Base-by-base conservation (phyloP, 2,888 invertebrate genomes). In the Trachelus stipa region DNA sequence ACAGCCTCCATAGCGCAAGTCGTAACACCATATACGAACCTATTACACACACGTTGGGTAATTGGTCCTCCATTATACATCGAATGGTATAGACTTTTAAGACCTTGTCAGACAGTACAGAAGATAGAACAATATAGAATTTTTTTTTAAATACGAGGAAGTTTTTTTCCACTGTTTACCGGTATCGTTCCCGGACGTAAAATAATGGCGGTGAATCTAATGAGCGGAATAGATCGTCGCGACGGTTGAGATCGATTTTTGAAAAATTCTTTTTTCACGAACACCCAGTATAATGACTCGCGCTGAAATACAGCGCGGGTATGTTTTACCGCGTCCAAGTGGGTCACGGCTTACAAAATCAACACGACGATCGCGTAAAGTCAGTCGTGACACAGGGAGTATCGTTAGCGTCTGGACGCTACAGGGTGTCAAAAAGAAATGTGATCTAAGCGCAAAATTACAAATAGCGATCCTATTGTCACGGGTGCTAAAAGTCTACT, bases 301-400 rank as follows among this genome's bases (percentile, higher is more conserved):
- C 73, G 79, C 69, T 34, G 56, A 68, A 35, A 73, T 4, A n/a
- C 34, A 34, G 11, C 73, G 40, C 75, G 33, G 69, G 69, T 73
- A 40, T 30, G 75, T 75, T 77, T 79, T 77, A 75, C 77, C 78
- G 73, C 73, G 68, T 77, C 80, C 76, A 81, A 82, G 81, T 83
- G 79, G 83, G 81, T 79, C 83, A 80, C 75, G 79, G 80, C 81
- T 83, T 83, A 81, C 80, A 80, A 83, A 83, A 83, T 81, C 83
- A 76, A 73, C 79, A 37, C 33, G 73, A 40, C 77, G 35, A 75
- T 37, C 69, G 74, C 73, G 74, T 69, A 75, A 81, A 81, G 80
- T 77, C 77, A 73, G 76, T 77, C 77, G 71, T 77, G 77, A 73
- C 73, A 69, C 73, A 68, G 71, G 23, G 56, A 56, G 56, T 56